Conservation (phyloP, 1,140 invertebrate genomes). For the Akabosia matsudoensis region DNA sequence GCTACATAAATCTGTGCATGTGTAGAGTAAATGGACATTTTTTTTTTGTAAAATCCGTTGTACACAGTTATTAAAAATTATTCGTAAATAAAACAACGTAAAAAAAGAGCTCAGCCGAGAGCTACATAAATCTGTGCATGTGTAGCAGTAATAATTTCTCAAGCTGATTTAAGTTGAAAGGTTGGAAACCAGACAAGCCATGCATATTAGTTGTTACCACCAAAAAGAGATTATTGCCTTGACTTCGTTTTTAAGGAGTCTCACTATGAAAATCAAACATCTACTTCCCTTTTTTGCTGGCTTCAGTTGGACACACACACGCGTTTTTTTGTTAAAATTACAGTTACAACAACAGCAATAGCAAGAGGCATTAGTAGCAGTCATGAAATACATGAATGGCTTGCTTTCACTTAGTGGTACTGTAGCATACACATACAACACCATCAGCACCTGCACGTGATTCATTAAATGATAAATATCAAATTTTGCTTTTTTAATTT, state of each 20-base stretch:
- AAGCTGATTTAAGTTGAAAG: constrained; percentile 13
- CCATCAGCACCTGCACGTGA: constrained; percentile 41
- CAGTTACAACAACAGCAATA: neutral
- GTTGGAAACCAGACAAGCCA: neutral
- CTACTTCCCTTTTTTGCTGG: neutral
- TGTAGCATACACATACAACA: neutral
- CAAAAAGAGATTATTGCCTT: neutral
- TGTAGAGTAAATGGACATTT: too few relatives aligned
- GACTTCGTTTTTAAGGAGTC: neutral
- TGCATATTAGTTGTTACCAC: neutral
- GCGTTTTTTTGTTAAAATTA: neutral
- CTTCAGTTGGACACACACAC: neutral
- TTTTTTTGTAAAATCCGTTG: neutral
- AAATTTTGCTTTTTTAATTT: constrained; percentile 48
- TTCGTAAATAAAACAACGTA: too few relatives aligned
- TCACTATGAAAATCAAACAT: neutral
- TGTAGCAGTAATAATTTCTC: constrained; percentile 10
- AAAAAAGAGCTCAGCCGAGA: too few relatives aligned
- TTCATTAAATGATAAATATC: constrained; percentile 49
- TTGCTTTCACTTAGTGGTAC: constrained; percentile 5
- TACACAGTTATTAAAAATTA: constrained; percentile 11
- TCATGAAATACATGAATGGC: neutral
- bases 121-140: constrained; percentile 2
- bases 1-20: constrained; percentile 2
- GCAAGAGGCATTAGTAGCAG: neutral